Conservation (phyloP, 1,140 invertebrate genomes). For the Drosophila kurseongensis region DNA sequence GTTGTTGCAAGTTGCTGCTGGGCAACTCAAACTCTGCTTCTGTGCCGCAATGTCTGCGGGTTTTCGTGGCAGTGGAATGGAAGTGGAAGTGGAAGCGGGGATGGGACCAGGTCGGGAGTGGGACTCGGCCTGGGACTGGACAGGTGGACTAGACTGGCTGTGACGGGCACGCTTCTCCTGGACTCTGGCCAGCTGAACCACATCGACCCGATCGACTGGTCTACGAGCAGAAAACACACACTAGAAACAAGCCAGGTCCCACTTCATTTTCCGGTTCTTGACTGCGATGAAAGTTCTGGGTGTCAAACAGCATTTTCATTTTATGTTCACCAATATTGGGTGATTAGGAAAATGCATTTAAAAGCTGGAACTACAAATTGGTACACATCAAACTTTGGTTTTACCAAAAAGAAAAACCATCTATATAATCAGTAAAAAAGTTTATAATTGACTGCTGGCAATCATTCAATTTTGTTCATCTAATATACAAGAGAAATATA, state of each 20-base stretch:
- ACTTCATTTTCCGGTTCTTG: constrained; percentile 68
- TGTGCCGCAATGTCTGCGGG: constrained; percentile 73
- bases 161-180: constrained; percentile 49
- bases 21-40: constrained; percentile 27
- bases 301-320: constrained; percentile 19
- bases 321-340: not conserved
- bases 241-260: constrained; percentile 7
- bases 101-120: constrained; percentile 30
- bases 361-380: constrained; percentile 1
- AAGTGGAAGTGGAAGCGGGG: constrained; percentile 19
- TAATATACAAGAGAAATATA: no score
- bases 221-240: not conserved
- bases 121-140: constrained; percentile 32
- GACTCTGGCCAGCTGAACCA: constrained; percentile 64
- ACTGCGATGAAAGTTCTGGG: constrained; percentile 59
- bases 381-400: not conserved
- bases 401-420: not conserved
- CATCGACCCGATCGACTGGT: constrained; percentile 71
- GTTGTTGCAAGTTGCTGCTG: constrained; percentile 42
- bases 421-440: not conserved
- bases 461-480: no score
- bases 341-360: not conserved
- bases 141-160: constrained; percentile 51
- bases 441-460: no score
- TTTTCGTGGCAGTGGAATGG: constrained; percentile 18